Evolutionary conservation across 2,888 invertebrate genomes (phyloP), one percentile per base, ranked within the genome.

Genomic region (Melieria crassipennis): DNA sequence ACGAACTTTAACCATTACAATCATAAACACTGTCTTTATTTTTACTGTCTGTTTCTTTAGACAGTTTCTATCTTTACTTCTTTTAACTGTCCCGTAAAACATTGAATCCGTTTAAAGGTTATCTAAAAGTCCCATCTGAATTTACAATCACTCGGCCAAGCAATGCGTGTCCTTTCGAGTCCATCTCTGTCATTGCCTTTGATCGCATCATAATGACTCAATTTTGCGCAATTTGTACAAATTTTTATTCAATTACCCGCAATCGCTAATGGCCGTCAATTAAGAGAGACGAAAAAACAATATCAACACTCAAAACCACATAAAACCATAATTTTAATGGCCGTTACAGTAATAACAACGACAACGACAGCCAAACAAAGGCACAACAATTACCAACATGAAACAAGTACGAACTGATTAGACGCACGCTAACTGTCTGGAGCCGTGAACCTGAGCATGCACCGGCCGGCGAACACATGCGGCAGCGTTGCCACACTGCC

Each of bases 321-420:
- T 67, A 60, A 70, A 73, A 70, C 68, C 70, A 73, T 61, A 60
- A 55, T 67, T 70, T 75, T 75, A 66, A 69, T 73, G 71, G 63
- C 61, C 71, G 69, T 70, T 58, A 56, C 63, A 72, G 60, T 67
- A 70, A 71, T 57, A 71, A 57, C 52, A 55, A 61, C 65, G 63
- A 48, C 65, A 68, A 65, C 43, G 65, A 65, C 56, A 50, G 47
- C 63, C 64, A 74, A 69, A 42, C 52, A 47, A 67, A 74, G 75
- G 60, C 70, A 74, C 42, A 63, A 62, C 7, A 62, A 46, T 13
- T 13, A 46, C n/a, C 13, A 42, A 48, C 42, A 10, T 7, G 42
- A 64, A 62, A 56, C 45, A 63, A 62, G n/a, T 48, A 48, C 48
- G 9, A 60, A 69, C 61, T 55, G 56, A 62, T 62, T 62, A 69